Percentiles rank a stretch among this genome's conserved stretches.
Evolutionary conservation across 30 jellyfish, hydroid and myxozoan species (phyloP).

Genomic region (Euphysa ruthae): DNA sequence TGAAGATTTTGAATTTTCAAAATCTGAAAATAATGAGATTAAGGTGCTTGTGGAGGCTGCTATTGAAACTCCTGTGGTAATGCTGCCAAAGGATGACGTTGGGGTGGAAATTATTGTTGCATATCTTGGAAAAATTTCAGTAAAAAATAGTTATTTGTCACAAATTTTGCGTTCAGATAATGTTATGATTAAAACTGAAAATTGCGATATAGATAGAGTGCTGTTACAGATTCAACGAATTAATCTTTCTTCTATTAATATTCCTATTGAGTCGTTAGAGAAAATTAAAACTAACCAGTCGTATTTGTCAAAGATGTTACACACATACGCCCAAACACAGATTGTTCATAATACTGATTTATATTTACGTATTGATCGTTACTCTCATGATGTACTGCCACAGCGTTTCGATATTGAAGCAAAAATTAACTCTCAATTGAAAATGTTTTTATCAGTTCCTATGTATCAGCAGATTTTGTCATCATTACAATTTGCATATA

Average conservation of each 20-base stretch:
- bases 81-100: slow-evolving; percentile 52
- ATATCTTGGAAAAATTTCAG: slow-evolving; percentile 66
- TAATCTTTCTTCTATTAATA: slow-evolving; percentile 42
- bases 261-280: slow-evolving; percentile 10
- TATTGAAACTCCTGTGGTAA: slow-evolving; percentile 82
- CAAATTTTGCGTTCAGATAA: not conserved
- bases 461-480: slow-evolving; percentile 65
- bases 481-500: slow-evolving; percentile 12
- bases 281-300: slow-evolving; percentile 12
- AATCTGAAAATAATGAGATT: not conserved
- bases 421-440: slow-evolving; percentile 32
- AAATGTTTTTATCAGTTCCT: slow-evolving; percentile 42
- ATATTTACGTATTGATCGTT: not conserved
- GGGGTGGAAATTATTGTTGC: slow-evolving; percentile 69
- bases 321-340: slow-evolving; percentile 11
- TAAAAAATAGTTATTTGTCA: slow-evolving; percentile 39
- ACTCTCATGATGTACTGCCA: not conserved
- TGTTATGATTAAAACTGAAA: slow-evolving; percentile 1
- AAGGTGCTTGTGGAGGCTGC: not conserved
- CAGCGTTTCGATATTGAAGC: slow-evolving; percentile 38
- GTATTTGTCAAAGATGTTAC: not conserved
- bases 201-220: slow-evolving; percentile 47
- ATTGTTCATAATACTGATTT: slow-evolving; percentile 23
- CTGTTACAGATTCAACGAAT: slow-evolving; percentile 44
- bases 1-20: not conserved